A percentile compares a stretch with the other conserved stretches of the same genome.
These are phyloP conservation scores for Ditylenchus weischeri DNA, from an alignment of 2,888 invertebrate species.

Conservation along the genomic window DNA sequence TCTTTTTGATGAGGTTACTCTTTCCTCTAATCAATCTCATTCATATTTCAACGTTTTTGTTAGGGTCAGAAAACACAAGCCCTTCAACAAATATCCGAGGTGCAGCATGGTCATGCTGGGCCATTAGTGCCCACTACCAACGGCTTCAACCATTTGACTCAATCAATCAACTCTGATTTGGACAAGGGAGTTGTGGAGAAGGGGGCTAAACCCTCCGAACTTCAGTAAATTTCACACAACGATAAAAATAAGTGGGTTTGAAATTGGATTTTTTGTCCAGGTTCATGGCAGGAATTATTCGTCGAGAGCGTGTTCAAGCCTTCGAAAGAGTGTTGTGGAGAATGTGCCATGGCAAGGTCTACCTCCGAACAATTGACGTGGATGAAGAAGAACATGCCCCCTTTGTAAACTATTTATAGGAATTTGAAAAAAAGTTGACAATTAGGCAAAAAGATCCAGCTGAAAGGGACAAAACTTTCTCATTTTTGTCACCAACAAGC, in stretches of 20 bases:
- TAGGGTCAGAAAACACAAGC: constrained; percentile 36
- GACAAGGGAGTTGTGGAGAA: constrained; percentile 33
- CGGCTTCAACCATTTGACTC: not conserved
- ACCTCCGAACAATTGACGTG: constrained; percentile 44
- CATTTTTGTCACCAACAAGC: too few relatives aligned
- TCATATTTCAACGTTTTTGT: constrained; percentile 6
- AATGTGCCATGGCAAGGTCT: constrained; percentile 82
- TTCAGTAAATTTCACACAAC: constrained; percentile 9
- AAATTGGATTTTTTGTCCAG: not conserved
- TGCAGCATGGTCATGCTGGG: constrained; percentile 1
- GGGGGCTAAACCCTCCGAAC: constrained; percentile 1
- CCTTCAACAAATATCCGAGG: not conserved
- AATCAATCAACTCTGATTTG: constrained; percentile 37
- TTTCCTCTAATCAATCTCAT: not conserved
- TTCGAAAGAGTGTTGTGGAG: constrained; percentile 98
- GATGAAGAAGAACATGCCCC: constrained; percentile 28
- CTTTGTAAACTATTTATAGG: constrained; percentile 63
- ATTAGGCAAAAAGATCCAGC: constrained; percentile 64
- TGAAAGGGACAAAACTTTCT: too few relatives aligned
- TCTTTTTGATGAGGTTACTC: constrained; percentile 8
- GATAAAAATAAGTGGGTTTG: not conserved
- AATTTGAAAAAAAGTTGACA: constrained; percentile 75
- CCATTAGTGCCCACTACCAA: constrained; percentile 17
- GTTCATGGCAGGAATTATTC: constrained; percentile 82
- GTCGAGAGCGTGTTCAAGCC: constrained; percentile 83